A percentile compares a stretch with the other conserved stretches of the same genome.
These are phyloP conservation scores for Smutsia temminckii DNA, from an alignment of 2,797 vertebrate genomes.

Conservation along the genomic window DNA sequence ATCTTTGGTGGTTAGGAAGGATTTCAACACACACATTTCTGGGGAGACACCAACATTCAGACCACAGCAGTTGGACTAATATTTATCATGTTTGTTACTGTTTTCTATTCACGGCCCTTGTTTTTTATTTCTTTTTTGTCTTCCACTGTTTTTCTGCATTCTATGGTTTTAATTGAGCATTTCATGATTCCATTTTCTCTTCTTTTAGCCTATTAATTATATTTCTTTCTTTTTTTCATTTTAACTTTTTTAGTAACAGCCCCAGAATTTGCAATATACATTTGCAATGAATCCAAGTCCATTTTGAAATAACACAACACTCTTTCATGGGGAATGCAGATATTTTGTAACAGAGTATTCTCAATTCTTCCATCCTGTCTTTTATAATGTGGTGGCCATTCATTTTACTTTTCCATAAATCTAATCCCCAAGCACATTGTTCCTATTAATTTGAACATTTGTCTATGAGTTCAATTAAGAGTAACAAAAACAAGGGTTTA, in stretches of 20 bases:
- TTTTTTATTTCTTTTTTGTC: not conserved
- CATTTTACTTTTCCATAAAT: not conserved
- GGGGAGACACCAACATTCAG: not conserved
- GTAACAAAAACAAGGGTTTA: not conserved
- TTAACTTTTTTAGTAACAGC: not conserved
- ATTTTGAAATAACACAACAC: accelerated
- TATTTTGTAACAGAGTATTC: accelerated
- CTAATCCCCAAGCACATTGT: no score
- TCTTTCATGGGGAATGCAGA: no score
- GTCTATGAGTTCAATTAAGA: not conserved
- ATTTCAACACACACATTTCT: not conserved
- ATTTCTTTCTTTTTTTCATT: not conserved
- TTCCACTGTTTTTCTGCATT: not conserved
- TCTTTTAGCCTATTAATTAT: not conserved
- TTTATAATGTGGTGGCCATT: accelerated
- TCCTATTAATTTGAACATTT: not conserved
- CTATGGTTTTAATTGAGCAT: not conserved
- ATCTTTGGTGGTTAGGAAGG: not conserved
- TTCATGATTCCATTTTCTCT: not conserved
- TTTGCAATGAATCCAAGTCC: not conserved
- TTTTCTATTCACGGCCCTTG: not conserved
- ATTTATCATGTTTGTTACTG: not conserved
- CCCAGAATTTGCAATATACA: not conserved
- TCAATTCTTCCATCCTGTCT: accelerated
- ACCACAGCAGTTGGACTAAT: not conserved